Conservation (phyloP, 1,140 invertebrate genomes). For the Pentalonia nigronervosa region DNA sequence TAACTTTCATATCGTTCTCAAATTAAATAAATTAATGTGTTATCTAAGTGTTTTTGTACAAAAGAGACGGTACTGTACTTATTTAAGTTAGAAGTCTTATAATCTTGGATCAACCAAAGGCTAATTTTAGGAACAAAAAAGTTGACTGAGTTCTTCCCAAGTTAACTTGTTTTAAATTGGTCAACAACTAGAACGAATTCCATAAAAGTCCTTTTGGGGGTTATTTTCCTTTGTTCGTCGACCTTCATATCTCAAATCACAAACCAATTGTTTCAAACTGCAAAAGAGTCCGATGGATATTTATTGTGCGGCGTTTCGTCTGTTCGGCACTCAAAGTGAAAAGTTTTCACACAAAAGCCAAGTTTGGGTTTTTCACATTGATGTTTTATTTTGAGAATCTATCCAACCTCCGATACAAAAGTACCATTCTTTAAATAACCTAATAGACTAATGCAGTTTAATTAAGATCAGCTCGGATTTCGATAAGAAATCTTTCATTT, state of each 20-base stretch:
- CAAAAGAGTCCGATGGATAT: neutral
- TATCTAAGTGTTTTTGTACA: neutral
- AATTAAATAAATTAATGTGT: neutral
- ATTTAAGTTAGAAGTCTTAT: slow-evolving; percentile 20
- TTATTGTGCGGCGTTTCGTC: slow-evolving; percentile 21
- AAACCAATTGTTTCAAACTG: slow-evolving; percentile 23
- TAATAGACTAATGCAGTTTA: neutral
- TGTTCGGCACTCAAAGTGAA: neutral
- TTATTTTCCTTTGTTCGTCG: slow-evolving; percentile 22
- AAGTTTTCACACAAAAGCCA: slow-evolving; percentile 28
- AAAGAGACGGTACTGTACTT: neutral
- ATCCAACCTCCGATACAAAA: neutral
- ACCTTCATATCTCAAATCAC: neutral
- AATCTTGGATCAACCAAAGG: neutral
- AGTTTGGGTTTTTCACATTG: neutral
- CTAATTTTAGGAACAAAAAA: neutral
- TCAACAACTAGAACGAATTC: neutral
- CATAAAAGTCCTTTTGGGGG: neutral
- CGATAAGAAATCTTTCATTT: neutral
- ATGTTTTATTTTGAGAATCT: neutral
- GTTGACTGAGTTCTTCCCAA: neutral
- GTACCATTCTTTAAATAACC: neutral
- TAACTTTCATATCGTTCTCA: neutral
- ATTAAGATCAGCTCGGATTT: neutral
- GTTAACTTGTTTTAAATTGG: slow-evolving; percentile 33